Evolutionary conservation across 2,797 vertebrate genomes (phyloP).

Genomic region (Hapalemur alaotrensis): DNA sequence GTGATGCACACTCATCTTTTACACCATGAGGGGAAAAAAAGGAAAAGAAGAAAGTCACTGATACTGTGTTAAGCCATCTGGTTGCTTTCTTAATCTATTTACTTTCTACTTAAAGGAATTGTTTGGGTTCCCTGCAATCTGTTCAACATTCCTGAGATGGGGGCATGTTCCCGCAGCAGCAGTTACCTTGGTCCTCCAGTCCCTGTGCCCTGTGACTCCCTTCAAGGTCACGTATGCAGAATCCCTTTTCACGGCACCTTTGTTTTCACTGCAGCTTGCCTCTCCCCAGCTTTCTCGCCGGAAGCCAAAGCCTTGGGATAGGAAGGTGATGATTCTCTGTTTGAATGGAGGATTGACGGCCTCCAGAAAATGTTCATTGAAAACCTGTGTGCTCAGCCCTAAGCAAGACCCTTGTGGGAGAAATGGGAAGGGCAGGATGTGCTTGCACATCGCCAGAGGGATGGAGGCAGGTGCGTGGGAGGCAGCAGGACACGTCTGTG

Average conservation of each 20-base stretch:
- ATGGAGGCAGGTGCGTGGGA: accelerated
- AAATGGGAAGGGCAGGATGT: not conserved
- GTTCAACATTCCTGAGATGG: not conserved
- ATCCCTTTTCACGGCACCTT: not conserved
- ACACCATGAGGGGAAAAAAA: not conserved
- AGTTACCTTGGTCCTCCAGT: not conserved
- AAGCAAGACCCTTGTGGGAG: not conserved
- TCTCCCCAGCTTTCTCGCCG: not conserved
- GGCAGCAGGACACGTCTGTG: not conserved
- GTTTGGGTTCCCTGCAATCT: not conserved
- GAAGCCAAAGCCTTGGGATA: not conserved
- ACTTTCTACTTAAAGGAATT: not conserved
- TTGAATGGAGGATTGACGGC: not conserved
- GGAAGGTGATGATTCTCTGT: not conserved
- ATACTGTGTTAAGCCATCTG: not conserved
- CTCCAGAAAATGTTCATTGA: not conserved
- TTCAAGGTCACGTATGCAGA: not conserved
- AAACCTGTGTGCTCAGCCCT: not conserved
- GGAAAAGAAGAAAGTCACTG: not conserved
- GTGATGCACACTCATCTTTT: too few relatives aligned
- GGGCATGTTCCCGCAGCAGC: too few relatives aligned
- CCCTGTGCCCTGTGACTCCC: not conserved
- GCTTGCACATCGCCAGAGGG: not conserved
- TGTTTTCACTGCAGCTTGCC: not conserved
- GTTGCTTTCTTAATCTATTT: not conserved